Evolutionary conservation across 1,140 invertebrate genomes (phyloP).

Genomic region (Coenobita brevimanus): DNA sequence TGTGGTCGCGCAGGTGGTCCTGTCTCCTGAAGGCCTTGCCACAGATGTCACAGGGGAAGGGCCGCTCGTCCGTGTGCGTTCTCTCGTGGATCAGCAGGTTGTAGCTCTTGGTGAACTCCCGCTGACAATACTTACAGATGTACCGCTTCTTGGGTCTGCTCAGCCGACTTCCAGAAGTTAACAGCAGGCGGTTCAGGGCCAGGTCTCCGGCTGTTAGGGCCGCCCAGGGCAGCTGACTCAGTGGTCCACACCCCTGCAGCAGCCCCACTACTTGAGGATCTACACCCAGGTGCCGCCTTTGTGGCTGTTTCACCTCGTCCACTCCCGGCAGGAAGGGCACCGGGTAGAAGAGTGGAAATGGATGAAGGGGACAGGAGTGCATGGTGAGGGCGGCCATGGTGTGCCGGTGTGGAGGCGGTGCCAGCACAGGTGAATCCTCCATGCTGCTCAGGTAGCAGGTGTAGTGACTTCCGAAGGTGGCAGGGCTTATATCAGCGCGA

Average conservation of each 20-base stretch:
- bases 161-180: slow-evolving; percentile 73
- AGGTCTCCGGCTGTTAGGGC: slow-evolving; percentile 53
- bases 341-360: slow-evolving; percentile 1
- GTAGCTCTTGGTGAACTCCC: slow-evolving; percentile 99
- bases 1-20: slow-evolving; percentile 69
- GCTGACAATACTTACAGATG: slow-evolving; percentile 97
- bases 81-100: slow-evolving; percentile 97
- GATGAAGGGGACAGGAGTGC: not conserved
- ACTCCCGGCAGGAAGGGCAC: slow-evolving; percentile 17
- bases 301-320: slow-evolving; percentile 3
- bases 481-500: slow-evolving; percentile 37
- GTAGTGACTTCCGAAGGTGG: slow-evolving; percentile 42
- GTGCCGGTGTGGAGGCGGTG: not conserved
- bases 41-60: slow-evolving; percentile 98
- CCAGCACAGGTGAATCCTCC: slow-evolving; percentile 19
- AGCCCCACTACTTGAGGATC: slow-evolving; percentile 31
- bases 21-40: slow-evolving; percentile 96
- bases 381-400: not conserved
- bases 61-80: slow-evolving; percentile 98
- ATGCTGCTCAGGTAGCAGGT: slow-evolving; percentile 53
- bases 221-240: too few species aligned
- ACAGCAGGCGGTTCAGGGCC: slow-evolving; percentile 67
- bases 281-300: slow-evolving; percentile 4
- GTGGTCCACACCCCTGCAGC: slow-evolving; percentile 7
- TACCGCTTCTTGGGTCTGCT: slow-evolving; percentile 97